A percentile compares a stretch with the other conserved stretches of the same genome.
Evolutionary conservation across 2,797 vertebrate genomes (phyloP).

Genomic region (Urophycis tenuis): DNA sequence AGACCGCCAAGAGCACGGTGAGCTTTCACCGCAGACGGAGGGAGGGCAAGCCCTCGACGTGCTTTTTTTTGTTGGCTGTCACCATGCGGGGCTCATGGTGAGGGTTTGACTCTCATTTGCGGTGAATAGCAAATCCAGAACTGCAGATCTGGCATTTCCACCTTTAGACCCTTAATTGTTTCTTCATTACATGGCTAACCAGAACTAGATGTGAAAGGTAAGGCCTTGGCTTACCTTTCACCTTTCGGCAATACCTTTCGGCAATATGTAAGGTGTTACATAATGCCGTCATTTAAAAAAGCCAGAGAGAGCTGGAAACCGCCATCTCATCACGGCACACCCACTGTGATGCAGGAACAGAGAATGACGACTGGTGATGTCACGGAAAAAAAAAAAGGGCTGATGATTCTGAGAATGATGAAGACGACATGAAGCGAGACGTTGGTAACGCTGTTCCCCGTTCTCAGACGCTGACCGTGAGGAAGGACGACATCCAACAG

Average conservation of each 20-base stretch:
- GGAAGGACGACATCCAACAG: constrained; percentile 62
- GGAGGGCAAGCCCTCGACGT: too few species aligned
- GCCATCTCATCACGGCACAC: neutral
- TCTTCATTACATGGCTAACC: neutral
- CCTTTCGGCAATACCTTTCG: too few species aligned
- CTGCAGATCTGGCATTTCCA: neutral
- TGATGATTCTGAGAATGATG: neutral
- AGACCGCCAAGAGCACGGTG: constrained; percentile 59
- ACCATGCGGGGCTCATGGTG: too few species aligned
- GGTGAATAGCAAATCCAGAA: too few species aligned
- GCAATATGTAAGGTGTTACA: too few species aligned
- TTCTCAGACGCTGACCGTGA: constrained; percentile 53
- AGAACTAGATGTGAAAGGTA: too few species aligned
- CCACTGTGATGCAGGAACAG: too few species aligned
- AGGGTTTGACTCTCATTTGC: neutral
- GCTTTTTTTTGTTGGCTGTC: too few species aligned
- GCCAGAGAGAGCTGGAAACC: neutral
- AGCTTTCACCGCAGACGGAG: too few species aligned
- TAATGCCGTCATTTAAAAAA: too few species aligned
- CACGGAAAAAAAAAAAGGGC: neutral
- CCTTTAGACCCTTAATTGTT: neutral
- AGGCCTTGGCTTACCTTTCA: too few species aligned
- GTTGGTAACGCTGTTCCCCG: constrained; percentile 2
- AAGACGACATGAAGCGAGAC: neutral
- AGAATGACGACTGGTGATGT: neutral